Evolutionary conservation across 2,888 invertebrate genomes (phyloP), one percentile per base, ranked within the genome.

Genomic region (Alentia gelatinosa): DNA sequence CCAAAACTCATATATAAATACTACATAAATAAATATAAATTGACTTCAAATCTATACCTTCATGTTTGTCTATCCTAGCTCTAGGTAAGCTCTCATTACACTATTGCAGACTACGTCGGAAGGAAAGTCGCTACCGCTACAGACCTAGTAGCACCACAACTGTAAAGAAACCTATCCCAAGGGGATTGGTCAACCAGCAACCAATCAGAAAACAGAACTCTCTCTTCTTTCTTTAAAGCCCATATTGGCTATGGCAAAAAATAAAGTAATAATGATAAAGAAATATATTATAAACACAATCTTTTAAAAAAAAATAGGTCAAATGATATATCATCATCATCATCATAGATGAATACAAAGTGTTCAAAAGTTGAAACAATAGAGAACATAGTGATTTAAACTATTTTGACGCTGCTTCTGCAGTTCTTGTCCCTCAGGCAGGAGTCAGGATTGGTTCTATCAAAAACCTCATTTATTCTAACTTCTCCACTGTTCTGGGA

Each of bases 151-250:
- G 79, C 79, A 79, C 79, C 79, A 79, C 79, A 35, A 79, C 39
- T 79, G 79, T 79, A 39, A 68, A 68, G 68, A 30, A 68, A 79
- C 37, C 79, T 35, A 35, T 39, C 39, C 35, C 79, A 1, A 23
- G 79, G 79, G 79, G 79, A 79, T 79, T 79, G 79, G 79, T 79
- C 79, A 79, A 19, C 79, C 79, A 79, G 79, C 79, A 79, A 79
- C 79, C 79, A 79, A 79, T 79, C 79, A 79, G 37, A 79, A 39
- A 35, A 79, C 79, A 79, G 37, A 35, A 79, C 79, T 79, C 39
- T 79, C 39, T 12, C 79, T 37, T 39, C 19, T 39, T 33, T 15
- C 1, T 74, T 74, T 33, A 74, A 74, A 33, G 30, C 26, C 74
- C 74, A 74, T 74, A 33, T 56, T n/a, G 26, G 19, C 30, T 33